Conservation (phyloP, 1,140 invertebrate genomes). For the Mylabris phalerata region DNA sequence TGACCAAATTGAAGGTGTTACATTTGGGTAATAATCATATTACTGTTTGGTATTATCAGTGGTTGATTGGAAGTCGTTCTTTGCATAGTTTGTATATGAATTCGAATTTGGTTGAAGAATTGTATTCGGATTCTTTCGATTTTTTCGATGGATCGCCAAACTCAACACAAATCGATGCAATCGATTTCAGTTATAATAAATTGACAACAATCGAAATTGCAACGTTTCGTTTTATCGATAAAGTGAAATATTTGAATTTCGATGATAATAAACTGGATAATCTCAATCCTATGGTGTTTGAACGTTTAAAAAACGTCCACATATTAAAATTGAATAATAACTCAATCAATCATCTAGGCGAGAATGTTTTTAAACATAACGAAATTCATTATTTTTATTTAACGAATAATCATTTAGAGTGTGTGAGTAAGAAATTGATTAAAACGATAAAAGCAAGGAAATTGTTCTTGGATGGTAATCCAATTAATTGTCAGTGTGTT, state of each 20-base stretch:
- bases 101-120: slow-evolving; percentile 15
- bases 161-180: slow-evolving; percentile 1
- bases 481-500: slow-evolving; percentile 21
- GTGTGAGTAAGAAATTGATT: too few relatives aligned
- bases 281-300: slow-evolving; percentile 12
- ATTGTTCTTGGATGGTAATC: slow-evolving; percentile 13
- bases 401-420: too few relatives aligned
- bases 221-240: slow-evolving; percentile 9
- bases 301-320: slow-evolving; percentile 8
- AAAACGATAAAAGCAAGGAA: too few relatives aligned
- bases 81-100: slow-evolving; percentile 11
- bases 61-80: slow-evolving; percentile 13
- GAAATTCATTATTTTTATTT: too few relatives aligned
- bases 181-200: slow-evolving; percentile 17
- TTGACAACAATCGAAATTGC: slow-evolving; percentile 13
- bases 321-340: slow-evolving; percentile 20
- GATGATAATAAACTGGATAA: slow-evolving; percentile 15
- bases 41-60: slow-evolving; percentile 13
- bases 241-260: slow-evolving; percentile 8
- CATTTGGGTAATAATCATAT: slow-evolving; percentile 18
- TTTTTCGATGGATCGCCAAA: neutral
- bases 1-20: slow-evolving; percentile 4
- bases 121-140: slow-evolving; percentile 9
- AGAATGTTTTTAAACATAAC: too few relatives aligned
- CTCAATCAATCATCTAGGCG: neutral